A percentile compares a stretch with the other conserved stretches of the same genome.
Conservation (phyloP, 2,888 invertebrate species). For the Sinhomidia bicolor region DNA sequence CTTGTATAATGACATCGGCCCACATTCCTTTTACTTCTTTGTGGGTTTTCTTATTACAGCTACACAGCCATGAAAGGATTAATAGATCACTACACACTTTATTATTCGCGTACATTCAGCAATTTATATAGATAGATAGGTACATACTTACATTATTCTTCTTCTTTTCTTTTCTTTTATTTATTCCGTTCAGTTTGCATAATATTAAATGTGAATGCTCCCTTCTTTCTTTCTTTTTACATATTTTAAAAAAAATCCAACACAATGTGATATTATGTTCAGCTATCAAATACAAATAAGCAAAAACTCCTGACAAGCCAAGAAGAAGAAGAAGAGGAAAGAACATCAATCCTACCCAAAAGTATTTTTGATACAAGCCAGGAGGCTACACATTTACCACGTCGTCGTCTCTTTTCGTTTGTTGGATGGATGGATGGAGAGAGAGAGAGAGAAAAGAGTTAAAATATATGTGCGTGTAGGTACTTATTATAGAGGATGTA, state of each 20-base stretch:
- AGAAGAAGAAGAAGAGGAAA: background rate
- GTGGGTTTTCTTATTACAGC: conserved; percentile 35
- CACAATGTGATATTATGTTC: background rate
- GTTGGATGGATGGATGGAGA: too few species aligned
- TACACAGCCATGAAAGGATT: background rate
- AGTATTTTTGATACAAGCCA: conserved; percentile 53
- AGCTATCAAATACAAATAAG: conserved; percentile 33
- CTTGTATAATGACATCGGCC: conserved; percentile 48
- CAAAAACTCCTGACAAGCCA: conserved; percentile 36
- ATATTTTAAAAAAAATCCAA: background rate
- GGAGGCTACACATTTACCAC: conserved; percentile 2
- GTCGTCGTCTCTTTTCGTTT: background rate
- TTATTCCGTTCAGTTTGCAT: background rate
- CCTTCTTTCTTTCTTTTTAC: background rate
- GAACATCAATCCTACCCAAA: background rate
- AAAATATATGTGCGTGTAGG: too few species aligned
- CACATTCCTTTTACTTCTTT: conserved; percentile 61
- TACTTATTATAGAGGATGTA: background rate
- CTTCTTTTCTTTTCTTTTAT: background rate
- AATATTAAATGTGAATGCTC: background rate
- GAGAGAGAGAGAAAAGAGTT: too few species aligned
- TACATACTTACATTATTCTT: background rate
- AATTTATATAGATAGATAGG: background rate
- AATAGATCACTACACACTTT: conserved; percentile 15
- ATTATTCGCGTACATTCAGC: too few species aligned